phyloP scores from a whole-genome alignment of 2,888 invertebrate species.

The Clitarchus hookeri region DNA sequence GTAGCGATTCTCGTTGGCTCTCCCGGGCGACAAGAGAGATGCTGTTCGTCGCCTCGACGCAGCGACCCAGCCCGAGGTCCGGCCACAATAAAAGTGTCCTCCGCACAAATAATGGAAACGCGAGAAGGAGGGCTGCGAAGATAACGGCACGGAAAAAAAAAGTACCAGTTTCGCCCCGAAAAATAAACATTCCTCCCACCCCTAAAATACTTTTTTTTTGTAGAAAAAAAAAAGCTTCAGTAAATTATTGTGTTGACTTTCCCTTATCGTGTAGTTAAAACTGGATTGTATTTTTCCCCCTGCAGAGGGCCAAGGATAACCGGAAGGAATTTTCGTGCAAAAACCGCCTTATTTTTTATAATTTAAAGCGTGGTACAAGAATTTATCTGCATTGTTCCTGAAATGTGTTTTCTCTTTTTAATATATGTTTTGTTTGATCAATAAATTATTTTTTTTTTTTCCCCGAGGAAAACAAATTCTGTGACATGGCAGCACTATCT shows the following conservation, averaged over 20 bases:
- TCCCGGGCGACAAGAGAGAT: too few species aligned
- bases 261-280: slow-evolving; percentile 25
- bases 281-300: slow-evolving; percentile 17
- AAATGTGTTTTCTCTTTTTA: slow-evolving; percentile 10
- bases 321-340: not conserved
- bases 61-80: not conserved
- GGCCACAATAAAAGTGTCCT: slow-evolving; percentile 23
- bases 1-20: too few species aligned
- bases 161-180: slow-evolving; percentile 2
- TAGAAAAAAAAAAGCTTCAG: not conserved
- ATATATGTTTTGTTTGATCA: slow-evolving; percentile 25
- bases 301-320: not conserved
- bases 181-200: slow-evolving; percentile 7
- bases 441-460: slow-evolving; percentile 16
- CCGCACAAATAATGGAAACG: slow-evolving; percentile 21
- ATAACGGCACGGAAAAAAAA: slow-evolving; percentile 2
- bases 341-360: slow-evolving; percentile 16
- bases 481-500: not conserved
- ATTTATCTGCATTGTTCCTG: slow-evolving; percentile 22
- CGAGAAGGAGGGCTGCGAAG: slow-evolving; percentile 4
- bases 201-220: slow-evolving; percentile 14
- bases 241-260: slow-evolving; percentile 27
- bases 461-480: not conserved
- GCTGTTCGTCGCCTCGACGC: not conserved
- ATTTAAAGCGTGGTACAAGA: slow-evolving; percentile 20